A percentile compares a stretch with the other conserved stretches of the same genome.
These are phyloP conservation scores for Caenorhabditis plicata DNA, from an alignment of 2,888 invertebrate species.

Conservation along the genomic window DNA sequence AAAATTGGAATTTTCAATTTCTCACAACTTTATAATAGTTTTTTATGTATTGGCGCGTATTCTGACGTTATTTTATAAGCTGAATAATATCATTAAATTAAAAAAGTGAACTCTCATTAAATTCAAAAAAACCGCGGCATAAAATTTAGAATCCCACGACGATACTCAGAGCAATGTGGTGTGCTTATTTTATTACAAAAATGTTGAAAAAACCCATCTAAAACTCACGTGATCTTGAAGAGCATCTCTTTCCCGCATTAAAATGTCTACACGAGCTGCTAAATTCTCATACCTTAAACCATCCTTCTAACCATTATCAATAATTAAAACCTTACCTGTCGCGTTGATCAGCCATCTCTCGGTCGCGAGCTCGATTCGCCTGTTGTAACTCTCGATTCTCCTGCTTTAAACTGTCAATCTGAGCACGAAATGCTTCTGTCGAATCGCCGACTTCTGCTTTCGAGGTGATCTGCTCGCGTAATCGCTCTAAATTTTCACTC, in stretches of 20 bases:
- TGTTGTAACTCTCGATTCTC: conserved; percentile 61
- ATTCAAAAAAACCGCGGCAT: no score
- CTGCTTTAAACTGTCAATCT: conserved; percentile 60
- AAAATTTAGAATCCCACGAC: no score
- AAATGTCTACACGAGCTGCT: conserved; percentile 38
- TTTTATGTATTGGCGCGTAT: no score
- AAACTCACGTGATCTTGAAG: conserved; percentile 50
- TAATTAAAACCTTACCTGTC: conserved; percentile 30
- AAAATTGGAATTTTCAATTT: no score
- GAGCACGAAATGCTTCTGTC: conserved; percentile 41
- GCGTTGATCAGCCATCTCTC: conserved; percentile 60
- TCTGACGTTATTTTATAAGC: no score
- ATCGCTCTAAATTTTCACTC: conserved; percentile 52
- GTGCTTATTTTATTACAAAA: no score
- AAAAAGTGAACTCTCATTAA: no score
- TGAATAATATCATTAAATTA: no score
- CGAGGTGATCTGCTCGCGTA: conserved; percentile 54
- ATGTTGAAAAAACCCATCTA: no score
- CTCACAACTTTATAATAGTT: no score
- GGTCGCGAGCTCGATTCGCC: conserved; percentile 55
- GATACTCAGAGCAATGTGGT: no score
- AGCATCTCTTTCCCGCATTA: conserved; percentile 54
- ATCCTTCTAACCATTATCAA: no score
- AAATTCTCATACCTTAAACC: conserved; percentile 53
- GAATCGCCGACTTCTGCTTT: conserved; percentile 47